phyloP scores from a whole-genome alignment of 2,113 vertebrate genomes.

The Lepidothrix coronata region DNA sequence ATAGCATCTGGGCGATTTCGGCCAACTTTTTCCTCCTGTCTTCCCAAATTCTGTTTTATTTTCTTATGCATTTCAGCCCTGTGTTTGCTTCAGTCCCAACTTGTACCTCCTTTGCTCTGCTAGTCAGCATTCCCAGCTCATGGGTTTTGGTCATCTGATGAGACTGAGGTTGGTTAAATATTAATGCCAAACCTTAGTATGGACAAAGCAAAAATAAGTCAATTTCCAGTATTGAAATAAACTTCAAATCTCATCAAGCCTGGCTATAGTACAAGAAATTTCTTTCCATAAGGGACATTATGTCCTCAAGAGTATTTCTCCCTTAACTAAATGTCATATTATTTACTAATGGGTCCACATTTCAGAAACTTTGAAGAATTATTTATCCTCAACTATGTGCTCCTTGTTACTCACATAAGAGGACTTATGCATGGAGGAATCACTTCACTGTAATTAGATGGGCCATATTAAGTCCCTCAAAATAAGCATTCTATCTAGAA shows the following conservation, averaged over 20 bases:
- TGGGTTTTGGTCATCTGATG: neutral
- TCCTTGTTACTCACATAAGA: conserved; percentile 59
- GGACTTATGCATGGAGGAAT: conserved; percentile 59
- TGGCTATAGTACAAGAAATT: neutral
- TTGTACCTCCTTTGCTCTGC: neutral
- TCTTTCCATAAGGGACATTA: neutral
- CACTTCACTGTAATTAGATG: conserved; percentile 69
- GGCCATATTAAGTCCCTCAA: conserved; percentile 66
- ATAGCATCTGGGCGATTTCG: neutral
- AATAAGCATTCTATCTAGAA: conserved; percentile 7
- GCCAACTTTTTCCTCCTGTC: neutral
- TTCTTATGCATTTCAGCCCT: neutral
- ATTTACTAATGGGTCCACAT: conserved; percentile 51
- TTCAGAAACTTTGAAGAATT: conserved; percentile 64
- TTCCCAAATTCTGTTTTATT: neutral
- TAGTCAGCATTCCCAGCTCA: neutral
- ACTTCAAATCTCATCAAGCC: neutral
- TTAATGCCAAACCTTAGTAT: neutral
- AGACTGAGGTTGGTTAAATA: neutral
- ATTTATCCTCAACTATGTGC: conserved; percentile 58
- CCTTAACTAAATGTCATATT: conserved; percentile 16
- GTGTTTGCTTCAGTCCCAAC: neutral
- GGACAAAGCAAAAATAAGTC: neutral
- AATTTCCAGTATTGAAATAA: neutral
- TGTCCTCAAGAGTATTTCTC: conserved; percentile 24